Evolutionary conservation across 2,888 invertebrate genomes (phyloP), one percentile per base, ranked within the genome.

Genomic region (Dione juno): DNA sequence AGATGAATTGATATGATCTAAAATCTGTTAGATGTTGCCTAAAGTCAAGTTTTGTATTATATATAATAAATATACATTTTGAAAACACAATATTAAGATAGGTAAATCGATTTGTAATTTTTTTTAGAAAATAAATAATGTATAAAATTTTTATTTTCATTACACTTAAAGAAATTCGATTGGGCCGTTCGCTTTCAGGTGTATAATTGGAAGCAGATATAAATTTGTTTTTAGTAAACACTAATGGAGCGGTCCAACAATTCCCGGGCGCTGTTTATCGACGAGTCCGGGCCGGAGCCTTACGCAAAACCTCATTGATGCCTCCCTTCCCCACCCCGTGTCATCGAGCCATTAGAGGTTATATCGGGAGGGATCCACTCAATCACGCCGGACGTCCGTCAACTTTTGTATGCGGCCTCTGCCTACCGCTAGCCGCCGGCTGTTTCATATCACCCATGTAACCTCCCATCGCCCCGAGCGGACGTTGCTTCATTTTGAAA

Each of bases 341-440:
- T 81, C 83, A 81, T 82, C 82, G 80, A 80, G 84, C 87, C 87
- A 88, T 90, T 88, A 89, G 83, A 85, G 83, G 82, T 82, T 87
- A 85, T 88, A 89, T 87, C 86, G 86, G 85, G 83, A 82, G 82
- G 74, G 77, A 70, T 78, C 81, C 83, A 83, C 87, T 90, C 89
- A 89, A 90, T 89, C 89, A 88, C 85, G 82, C 78, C 88, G 86
- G 87, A 89, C 78, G 84, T 89, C 88, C 87, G 86, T 88, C 90
- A 89, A 86, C 84, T 87, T 88, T 86, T 87, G 85, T 86, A 81
- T 81, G 78, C 80, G 77, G 73, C 78, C 78, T 78, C 81, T 81
- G 81, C 78, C 78, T 78, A 78, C 81, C 81, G 80, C 78, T 80
- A 80, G 80, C 77, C 77, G 77, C 76, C 82, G 82, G 77, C 76